Conservation (phyloP, 2,113 vertebrate genomes). For the Tyrannus savana region DNA sequence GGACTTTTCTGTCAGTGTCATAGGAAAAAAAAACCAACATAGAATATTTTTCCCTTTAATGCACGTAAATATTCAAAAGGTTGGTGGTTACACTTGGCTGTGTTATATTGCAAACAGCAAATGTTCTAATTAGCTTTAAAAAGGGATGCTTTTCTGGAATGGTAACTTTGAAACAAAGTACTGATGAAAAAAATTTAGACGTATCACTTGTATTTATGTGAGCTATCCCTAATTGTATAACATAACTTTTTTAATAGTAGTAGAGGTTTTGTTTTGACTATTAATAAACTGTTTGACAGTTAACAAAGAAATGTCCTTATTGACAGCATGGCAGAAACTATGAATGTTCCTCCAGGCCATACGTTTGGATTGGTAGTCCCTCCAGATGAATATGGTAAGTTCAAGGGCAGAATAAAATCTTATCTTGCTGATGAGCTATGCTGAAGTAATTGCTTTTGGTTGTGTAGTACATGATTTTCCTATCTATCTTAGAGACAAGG, state of each 20-base stretch:
- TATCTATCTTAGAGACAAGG: background rate
- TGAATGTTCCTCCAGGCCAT: conserved; percentile 62
- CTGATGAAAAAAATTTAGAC: background rate
- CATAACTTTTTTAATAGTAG: background rate
- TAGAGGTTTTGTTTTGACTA: background rate
- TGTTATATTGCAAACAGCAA: background rate
- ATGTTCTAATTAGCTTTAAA: background rate
- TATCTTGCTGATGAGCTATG: background rate
- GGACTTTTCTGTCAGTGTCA: background rate
- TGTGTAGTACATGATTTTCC: background rate
- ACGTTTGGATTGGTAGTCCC: conserved; percentile 67
- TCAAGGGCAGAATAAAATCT: background rate
- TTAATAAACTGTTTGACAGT: background rate
- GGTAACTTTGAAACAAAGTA: background rate
- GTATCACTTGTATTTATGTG: background rate
- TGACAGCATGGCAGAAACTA: conserved; percentile 75
- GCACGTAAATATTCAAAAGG: background rate
- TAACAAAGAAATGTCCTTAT: conserved; percentile 24
- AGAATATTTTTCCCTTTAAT: background rate
- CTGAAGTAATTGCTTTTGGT: background rate
- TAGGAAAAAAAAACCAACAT: background rate
- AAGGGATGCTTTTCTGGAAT: background rate
- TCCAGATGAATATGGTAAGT: conserved; percentile 70
- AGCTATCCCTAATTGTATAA: background rate
- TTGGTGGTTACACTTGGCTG: background rate